These are phyloP conservation scores for Mesoligia furuncula DNA, from an alignment of 2,888 invertebrate genomes.

Conservation along the genomic window DNA sequence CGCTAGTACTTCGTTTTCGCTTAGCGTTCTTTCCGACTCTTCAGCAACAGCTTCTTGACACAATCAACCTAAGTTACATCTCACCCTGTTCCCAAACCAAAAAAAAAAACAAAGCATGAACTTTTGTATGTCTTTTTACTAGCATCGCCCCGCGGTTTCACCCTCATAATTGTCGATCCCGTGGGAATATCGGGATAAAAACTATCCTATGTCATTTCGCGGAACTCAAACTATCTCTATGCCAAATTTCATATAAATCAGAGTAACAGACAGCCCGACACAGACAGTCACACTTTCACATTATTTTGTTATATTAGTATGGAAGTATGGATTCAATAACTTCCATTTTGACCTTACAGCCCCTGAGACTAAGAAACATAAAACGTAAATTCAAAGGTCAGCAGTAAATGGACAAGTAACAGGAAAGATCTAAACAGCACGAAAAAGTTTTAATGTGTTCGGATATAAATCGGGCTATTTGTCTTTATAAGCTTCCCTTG, in stretches of 20 bases:
- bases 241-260: too few relatives aligned
- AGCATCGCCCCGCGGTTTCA: too few relatives aligned
- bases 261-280: too few relatives aligned
- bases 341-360: constrained; percentile 55
- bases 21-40: background rate
- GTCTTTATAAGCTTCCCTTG: constrained; percentile 81
- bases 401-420: constrained; percentile 68
- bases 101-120: constrained; percentile 14
- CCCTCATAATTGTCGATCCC: too few relatives aligned
- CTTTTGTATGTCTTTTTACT: constrained; percentile 33
- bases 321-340: constrained; percentile 49
- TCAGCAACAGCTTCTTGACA: background rate
- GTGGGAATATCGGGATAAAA: too few relatives aligned
- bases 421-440: constrained; percentile 62
- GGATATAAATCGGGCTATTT: constrained; percentile 85
- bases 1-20: background rate
- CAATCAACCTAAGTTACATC: background rate
- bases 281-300: too few relatives aligned
- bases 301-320: too few relatives aligned
- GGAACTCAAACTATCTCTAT: too few relatives aligned
- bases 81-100: constrained; percentile 4
- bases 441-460: constrained; percentile 84
- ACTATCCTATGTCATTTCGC: too few relatives aligned
- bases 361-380: constrained; percentile 66
- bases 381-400: constrained; percentile 75